These are phyloP conservation scores for Chrysolina americana DNA, from an alignment of 2,888 invertebrate genomes.

Conservation along the genomic window DNA sequence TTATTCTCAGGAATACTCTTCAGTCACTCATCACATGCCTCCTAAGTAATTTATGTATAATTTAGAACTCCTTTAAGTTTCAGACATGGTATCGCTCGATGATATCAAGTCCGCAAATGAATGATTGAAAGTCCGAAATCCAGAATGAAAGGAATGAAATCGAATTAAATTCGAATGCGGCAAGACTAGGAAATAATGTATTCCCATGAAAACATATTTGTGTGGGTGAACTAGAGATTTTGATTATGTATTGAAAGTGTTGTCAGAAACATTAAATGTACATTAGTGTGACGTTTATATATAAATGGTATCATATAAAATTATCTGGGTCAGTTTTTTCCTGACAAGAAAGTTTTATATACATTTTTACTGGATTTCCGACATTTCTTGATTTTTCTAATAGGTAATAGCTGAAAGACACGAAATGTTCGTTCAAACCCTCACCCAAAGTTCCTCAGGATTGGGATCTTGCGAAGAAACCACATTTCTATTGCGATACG, in stretches of 20 bases:
- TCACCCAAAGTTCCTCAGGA: neutral
- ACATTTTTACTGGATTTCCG: neutral
- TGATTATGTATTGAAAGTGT: neutral
- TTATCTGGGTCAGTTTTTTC: neutral
- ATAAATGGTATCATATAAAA: neutral
- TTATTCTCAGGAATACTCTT: neutral
- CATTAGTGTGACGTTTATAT: neutral
- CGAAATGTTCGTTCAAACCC: neutral
- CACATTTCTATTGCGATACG: neutral
- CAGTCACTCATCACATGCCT: neutral
- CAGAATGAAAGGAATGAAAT: neutral
- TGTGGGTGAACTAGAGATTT: neutral
- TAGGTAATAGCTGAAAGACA: neutral
- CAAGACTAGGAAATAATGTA: too few relatives aligned
- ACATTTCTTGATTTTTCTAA: neutral
- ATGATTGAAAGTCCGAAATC: conserved; percentile 2
- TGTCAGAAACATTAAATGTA: conserved; percentile 1
- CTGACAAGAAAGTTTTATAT: neutral
- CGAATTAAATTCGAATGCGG: neutral
- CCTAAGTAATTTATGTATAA: neutral
- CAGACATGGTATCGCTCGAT: too few relatives aligned
- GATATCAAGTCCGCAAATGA: neutral
- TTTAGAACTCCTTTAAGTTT: neutral
- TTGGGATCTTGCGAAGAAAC: too few relatives aligned
- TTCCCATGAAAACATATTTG: neutral